Base-by-base conservation (phyloP, 1,140 invertebrate species). In the Hycleus phaleratus region DNA sequence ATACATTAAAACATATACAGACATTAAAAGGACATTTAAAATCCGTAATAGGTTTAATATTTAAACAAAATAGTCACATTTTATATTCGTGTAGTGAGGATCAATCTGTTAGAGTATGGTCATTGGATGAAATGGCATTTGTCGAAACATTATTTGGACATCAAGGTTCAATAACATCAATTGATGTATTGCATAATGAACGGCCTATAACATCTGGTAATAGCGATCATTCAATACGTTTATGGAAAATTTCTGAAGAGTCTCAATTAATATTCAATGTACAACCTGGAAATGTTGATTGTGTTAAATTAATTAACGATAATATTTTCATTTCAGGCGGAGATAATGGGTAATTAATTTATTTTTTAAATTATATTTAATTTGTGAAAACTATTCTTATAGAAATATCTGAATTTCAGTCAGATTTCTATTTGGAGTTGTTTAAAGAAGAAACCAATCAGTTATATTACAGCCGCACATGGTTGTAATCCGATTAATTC, bases 221-320 rank as follows among this genome's bases (percentile, higher is more conserved):
- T 26, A 81, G 85, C 57, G 96, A 98, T 72, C 82, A 81, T 40
- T 83, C 88, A 5, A 73, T 97, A 42, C 80, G 94, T 61, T 83
- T 98, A 62, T 98, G 95, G 94, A 97, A 98, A 75, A 90, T 98
- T 57, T 83, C 88, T 0, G 95, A 98, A 78, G 95, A 98, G 72
- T 96, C 94, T 45, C 95, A 98, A 69, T 77, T 98, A 5, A 88
- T 97, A 59, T 98, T 91, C 73, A 91, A 95, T 71, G 90, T 86
- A 0, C 84, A 86, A 62, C 73, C 76, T 53, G 86, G 86, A 42
- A 91, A 86, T 61, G 85, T 97, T 47, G 95, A 98, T 75, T 82
- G 79, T 67, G 90, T 97, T 0, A 88, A 86, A 71, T 77, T 96
- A 26, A 84, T 98, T 24, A 94, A 96, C 75, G 93, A 97, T 70